Base-by-base conservation (phyloP, 1,140 invertebrate species). In the Zaprionus gabonicus region DNA sequence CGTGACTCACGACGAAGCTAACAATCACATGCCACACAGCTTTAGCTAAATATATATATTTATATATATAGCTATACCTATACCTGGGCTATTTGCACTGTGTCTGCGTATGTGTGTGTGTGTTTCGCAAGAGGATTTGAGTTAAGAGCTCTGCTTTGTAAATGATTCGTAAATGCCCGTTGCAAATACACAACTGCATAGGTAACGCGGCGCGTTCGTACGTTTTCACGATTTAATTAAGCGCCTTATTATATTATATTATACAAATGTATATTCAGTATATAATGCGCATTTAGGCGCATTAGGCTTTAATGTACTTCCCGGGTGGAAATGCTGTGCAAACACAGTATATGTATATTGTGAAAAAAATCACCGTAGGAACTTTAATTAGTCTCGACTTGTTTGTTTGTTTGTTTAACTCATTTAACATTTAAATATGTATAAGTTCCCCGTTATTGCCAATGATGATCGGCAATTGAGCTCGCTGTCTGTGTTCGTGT, bases 1-100 rank as follows among this genome's bases (percentile, higher is more conserved):
- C 65, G 55, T 68, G 65, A 68, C 44, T 68, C 65, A 68, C 55
- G 55, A 28, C 38, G 27, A 27, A 10, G 60, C 17, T 34, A 65
- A 53, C n/a, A 31, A n/a, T 46, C 17, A 63, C 36, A 60, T 27
- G 34, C 57, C 57, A 59, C 17, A 59, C 12, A 7, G 17, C 5
- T 58, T 20, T 13, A 28, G 9, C n/a, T 17, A 17, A 10, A 31
- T 31, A 31, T 31, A 31, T 10, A 10, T 31, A 3, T 10, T 10
- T 31, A 31, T 31, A 31, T 27, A 27, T 27, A 27, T 4, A n/a
- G 4, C 4, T 0, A 15, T n/a, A 6, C 15, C 38, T n/a, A 1
- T 44, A 46, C n/a, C 7, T 46, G 41, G n/a, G n/a, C 41, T 46
- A 46, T 46, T 46, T 46, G n/a, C n/a, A 31, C 28, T 31, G 28